Conservation (phyloP, 2,888 invertebrate species). For the Chelonus formosanus region DNA sequence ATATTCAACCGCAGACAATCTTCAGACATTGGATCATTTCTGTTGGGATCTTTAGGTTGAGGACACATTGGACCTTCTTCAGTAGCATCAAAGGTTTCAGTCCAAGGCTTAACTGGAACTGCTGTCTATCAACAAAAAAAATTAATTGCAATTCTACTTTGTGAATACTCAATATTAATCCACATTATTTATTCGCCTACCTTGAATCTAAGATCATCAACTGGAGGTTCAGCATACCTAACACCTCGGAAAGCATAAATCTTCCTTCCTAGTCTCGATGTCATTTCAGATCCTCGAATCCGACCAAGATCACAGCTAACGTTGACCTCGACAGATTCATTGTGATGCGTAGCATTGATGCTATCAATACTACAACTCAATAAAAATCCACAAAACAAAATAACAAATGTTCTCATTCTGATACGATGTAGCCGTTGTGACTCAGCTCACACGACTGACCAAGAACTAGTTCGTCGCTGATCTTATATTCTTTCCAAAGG, state of each 20-base stretch:
- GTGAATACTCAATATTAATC: too few relatives aligned
- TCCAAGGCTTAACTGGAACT: constrained; percentile 67
- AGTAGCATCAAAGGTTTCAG: constrained; percentile 67
- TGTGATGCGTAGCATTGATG: not conserved
- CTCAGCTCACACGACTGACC: too few relatives aligned
- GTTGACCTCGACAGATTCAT: not conserved
- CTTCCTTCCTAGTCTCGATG: constrained; percentile 44
- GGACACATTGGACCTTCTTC: constrained; percentile 71
- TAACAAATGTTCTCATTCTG: too few relatives aligned
- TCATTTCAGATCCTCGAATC: constrained; percentile 48
- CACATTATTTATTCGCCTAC: too few relatives aligned
- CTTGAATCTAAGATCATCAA: constrained; percentile 48
- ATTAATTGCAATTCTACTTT: too few relatives aligned
- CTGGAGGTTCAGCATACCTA: constrained; percentile 51
- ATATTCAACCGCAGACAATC: constrained; percentile 74
- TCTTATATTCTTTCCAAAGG: too few relatives aligned
- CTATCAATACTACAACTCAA: too few relatives aligned
- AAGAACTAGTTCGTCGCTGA: too few relatives aligned
- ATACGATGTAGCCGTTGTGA: too few relatives aligned
- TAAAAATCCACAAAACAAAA: too few relatives aligned
- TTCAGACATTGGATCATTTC: constrained; percentile 61
- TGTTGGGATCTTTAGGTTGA: constrained; percentile 49
- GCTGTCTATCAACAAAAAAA: constrained; percentile 63
- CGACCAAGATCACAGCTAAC: constrained; percentile 39
- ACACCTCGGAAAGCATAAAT: constrained; percentile 52